A percentile compares a stretch with the other conserved stretches of the same genome.
phyloP scores from a whole-genome alignment of 2,888 invertebrate species.

The Cheilosia pagana region DNA sequence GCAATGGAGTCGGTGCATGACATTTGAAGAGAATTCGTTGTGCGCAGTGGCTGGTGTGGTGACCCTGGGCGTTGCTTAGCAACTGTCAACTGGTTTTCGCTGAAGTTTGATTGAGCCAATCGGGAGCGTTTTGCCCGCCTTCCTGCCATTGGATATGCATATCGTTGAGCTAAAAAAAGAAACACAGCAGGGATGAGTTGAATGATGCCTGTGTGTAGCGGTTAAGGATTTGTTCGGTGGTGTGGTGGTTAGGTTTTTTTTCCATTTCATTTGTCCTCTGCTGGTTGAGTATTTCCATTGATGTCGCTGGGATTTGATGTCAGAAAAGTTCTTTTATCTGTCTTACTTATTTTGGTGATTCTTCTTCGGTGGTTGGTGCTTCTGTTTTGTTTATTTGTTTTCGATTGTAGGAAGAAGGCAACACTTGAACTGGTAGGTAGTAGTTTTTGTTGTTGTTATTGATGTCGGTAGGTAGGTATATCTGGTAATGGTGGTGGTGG shows the following conservation, averaged over 20 bases:
- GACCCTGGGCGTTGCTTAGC: constrained; percentile 83
- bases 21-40: constrained; percentile 47
- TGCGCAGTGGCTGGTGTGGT: constrained; percentile 57
- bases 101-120: constrained; percentile 52
- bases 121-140: constrained; percentile 46
- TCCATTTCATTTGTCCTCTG: constrained; percentile 40
- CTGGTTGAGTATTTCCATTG: constrained; percentile 72
- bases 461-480: constrained; percentile 16
- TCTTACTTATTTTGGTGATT: constrained; percentile 66
- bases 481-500: constrained; percentile 20
- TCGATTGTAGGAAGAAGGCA: constrained; percentile 58
- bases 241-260: constrained; percentile 2
- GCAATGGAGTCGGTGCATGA: constrained; percentile 74
- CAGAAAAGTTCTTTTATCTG: constrained; percentile 64
- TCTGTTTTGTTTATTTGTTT: constrained; percentile 60
- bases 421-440: constrained; percentile 63
- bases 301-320: constrained; percentile 69
- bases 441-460: constrained; percentile 50
- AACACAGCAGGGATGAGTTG: constrained; percentile 33
- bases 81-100: constrained; percentile 79
- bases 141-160: constrained; percentile 57
- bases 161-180: constrained; percentile 16
- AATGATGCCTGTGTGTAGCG: constrained; percentile 18
- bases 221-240: constrained; percentile 45
- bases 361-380: constrained; percentile 25